Base-by-base conservation (phyloP, 2,888 invertebrate species). In the Tuberolachnus salignus region DNA sequence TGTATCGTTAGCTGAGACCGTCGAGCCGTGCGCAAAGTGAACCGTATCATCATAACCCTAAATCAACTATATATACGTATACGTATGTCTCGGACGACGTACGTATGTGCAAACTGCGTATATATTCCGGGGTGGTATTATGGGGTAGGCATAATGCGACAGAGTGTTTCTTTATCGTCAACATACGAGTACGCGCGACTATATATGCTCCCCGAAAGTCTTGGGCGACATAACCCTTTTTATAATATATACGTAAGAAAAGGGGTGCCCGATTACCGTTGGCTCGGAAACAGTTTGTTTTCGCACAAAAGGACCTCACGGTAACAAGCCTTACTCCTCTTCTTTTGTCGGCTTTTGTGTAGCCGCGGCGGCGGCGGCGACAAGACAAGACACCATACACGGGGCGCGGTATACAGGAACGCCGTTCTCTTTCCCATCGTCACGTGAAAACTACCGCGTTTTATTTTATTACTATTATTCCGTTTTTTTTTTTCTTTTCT, bases 221-320 rank as follows among this genome's bases (percentile, higher is more conserved):
- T 69, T 49, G 59, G 78, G 78, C 51, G 59, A 64, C 34, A 19
- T 78, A 78, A 78, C 78, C 78, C 78, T 78, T 78, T 78, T 78
- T 49, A n/a, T n/a, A n/a, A n/a, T n/a, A 34, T 34, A 44, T 0
- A 11, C 16, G 63, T n/a, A 11, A 9, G n/a, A 9, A 13, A n/a
- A 69, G 59, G 75, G 67, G 73, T 34, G 63, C 63, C 26, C 75
- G 78, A 78, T 78, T 78, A 78, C 59, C 69, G 69, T 78, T 69
- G 78, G 78, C 59, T 78, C 78, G 78, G 78, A 78, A 78, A 78
- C 78, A 55, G 78, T 78, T 78, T 51, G 78, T 59, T 69, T 67
- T 78, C 75, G 67, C 26, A 78, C 67, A 78, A 78, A 78, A 57
- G 78, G 69, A 67, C 51, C 53, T 21, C 6, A 42, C 23, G 44